Base-by-base conservation (phyloP, 2,888 invertebrate species). In the Pammene fasciana region DNA sequence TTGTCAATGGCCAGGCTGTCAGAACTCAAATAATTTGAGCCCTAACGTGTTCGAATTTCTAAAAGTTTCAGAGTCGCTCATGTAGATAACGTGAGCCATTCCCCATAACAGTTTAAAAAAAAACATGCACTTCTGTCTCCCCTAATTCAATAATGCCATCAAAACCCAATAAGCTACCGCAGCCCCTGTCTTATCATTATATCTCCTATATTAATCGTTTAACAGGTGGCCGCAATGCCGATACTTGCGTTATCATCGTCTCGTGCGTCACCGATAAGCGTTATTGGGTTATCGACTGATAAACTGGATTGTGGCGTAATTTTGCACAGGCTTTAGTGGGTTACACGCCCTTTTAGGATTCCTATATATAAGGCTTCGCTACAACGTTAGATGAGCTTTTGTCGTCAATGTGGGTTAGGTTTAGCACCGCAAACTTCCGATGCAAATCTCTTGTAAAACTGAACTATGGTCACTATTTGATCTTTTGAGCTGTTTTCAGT, bases 241-340 rank as follows among this genome's bases (percentile, higher is more conserved):
- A 77, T 80, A 76, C 73, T 73, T 68, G 54, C 71, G 72, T 79
- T 82, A 86, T 85, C 84, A 72, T 4, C 80, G 41, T 71, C 75
- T 70, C 75, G 79, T 85, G 84, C 85, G 84, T 84, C 84, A 78
- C 68, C 72, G 82, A 83, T 84, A 82, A 78, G 48, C 68, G 73
- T 78, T 84, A 83, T 81, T 83, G 78, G 82, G 85, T 85, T 86
- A 86, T 84, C 83, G 72, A 64, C 68, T 71, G 71, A 71, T 71
- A 72, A 26, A 26, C 26, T 11, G 38, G 13, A 13, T 0, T 48
- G 38, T 62, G 62, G 62, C 46, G 59, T 60, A 62, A 62, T 52
- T 52, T 52, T 50, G 62, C 18, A 62, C 13, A 26, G 52, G 52
- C 48, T 38, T 46, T 18, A 41, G 45, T 11, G 34, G 45, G 45